phyloP scores from a whole-genome alignment of 2,797 vertebrate species.

The Fundulus diaphanus region DNA sequence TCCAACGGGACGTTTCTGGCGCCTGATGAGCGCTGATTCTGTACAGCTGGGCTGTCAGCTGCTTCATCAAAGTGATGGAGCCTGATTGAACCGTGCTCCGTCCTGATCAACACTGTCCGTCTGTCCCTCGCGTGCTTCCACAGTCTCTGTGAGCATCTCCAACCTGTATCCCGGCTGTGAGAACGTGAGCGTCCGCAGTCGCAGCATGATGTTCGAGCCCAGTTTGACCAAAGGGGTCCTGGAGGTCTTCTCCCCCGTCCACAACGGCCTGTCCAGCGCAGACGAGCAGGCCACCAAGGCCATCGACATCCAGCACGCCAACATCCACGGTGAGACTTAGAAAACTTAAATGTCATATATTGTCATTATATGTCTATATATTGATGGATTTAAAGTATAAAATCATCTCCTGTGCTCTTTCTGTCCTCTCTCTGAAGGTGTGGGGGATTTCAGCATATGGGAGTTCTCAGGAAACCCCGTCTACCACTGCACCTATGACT shows the following conservation, averaged over 20 bases:
- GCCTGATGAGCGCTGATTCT: background rate
- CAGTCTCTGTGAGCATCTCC: conserved; percentile 95
- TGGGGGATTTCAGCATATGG: conserved; percentile 97
- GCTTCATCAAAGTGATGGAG: background rate
- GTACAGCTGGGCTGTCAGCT: background rate
- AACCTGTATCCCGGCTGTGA: conserved; percentile 97
- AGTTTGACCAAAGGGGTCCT: conserved; percentile 95
- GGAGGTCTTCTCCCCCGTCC: conserved; percentile 92
- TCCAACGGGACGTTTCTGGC: too few relatives aligned
- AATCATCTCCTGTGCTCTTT: background rate
- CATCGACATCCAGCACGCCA: conserved; percentile 94
- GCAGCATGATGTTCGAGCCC: conserved; percentile 99
- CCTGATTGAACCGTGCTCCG: background rate
- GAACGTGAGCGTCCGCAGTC: conserved; percentile 95
- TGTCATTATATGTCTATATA: too few relatives aligned
- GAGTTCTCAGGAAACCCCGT: conserved; percentile 98
- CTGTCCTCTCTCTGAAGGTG: conserved; percentile 78
- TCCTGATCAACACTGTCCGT: too few relatives aligned
- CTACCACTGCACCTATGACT: conserved; percentile 95
- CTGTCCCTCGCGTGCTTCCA: conserved; percentile 1
- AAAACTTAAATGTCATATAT: background rate
- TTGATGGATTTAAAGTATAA: background rate
- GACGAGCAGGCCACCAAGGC: conserved; percentile 96
- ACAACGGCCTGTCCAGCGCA: conserved; percentile 81
- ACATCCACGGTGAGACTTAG: conserved; percentile 85